Percentiles rank a stretch among this genome's conserved stretches.
Evolutionary conservation across 2,797 vertebrate species (phyloP).

Genomic region (Hypotaenidia philippensis): DNA sequence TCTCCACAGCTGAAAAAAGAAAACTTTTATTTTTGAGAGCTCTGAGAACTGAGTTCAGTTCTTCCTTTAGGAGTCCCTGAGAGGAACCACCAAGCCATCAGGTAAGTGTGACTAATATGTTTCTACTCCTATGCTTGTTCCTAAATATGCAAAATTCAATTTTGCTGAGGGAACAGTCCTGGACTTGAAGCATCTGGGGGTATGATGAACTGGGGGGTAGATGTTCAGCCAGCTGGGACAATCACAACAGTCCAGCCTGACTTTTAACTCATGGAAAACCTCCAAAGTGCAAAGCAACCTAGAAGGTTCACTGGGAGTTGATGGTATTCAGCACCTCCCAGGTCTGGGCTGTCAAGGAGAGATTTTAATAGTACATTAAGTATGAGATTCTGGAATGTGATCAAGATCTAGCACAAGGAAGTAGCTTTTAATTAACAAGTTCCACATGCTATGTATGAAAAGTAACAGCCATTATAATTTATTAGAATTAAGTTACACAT

Average conservation of each 20-base stretch:
- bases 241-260: not conserved
- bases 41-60: not conserved
- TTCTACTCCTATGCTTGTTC: not conserved
- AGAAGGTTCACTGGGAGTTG: not conserved
- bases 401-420: slow-evolving; percentile 63
- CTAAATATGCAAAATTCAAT: not conserved
- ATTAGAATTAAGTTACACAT: slow-evolving; percentile 12
- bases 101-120: fast-evolving
- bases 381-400: slow-evolving; percentile 13
- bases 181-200: not conserved
- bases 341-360: slow-evolving; percentile 6
- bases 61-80: not conserved
- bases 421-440: slow-evolving; percentile 67
- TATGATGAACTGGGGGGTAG: not conserved
- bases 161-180: not conserved
- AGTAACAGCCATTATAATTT: slow-evolving; percentile 23
- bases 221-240: not conserved
- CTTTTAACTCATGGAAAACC: not conserved
- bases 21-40: not conserved
- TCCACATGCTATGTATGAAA: slow-evolving; percentile 54
- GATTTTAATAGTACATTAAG: slow-evolving; percentile 54
- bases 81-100: not conserved
- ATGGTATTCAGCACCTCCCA: not conserved
- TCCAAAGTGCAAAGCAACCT: not conserved
- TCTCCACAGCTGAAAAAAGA: not conserved